A percentile compares a stretch with the other conserved stretches of the same genome.
Evolutionary conservation across 2,888 invertebrate species (phyloP).

Genomic region (Nemapogon koenigi): DNA sequence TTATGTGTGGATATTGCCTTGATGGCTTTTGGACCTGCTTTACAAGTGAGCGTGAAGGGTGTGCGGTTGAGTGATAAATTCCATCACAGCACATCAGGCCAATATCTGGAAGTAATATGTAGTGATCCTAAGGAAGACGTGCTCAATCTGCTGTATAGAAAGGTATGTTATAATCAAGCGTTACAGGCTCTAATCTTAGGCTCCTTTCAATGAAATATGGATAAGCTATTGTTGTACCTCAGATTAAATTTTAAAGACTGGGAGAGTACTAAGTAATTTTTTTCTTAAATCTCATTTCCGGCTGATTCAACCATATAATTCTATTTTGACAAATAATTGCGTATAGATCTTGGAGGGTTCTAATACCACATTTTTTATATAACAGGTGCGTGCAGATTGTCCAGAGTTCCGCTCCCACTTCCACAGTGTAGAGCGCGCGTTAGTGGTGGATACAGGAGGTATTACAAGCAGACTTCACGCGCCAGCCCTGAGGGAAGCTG

Average conservation of each 20-base stretch:
- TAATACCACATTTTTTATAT: no score
- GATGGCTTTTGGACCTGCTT: constrained; percentile 80
- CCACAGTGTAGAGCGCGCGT: constrained; percentile 79
- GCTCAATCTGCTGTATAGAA: constrained; percentile 76
- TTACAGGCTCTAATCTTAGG: no score
- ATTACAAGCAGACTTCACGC: constrained; percentile 72
- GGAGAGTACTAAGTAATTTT: no score
- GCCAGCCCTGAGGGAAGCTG: constrained; percentile 73
- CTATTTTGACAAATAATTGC: no score
- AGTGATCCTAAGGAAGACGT: constrained; percentile 69
- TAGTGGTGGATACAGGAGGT: constrained; percentile 71
- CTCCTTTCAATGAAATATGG: no score
- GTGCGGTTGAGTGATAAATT: constrained; percentile 77
- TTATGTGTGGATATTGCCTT: constrained; percentile 76
- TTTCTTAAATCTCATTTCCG: constrained; percentile 3
- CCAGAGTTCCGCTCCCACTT: constrained; percentile 84
- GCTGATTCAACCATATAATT: constrained; percentile 1
- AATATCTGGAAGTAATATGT: constrained; percentile 77
- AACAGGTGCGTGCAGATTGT: constrained; percentile 80
- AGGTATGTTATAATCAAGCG: no score
- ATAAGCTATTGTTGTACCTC: no score
- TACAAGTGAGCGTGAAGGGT: constrained; percentile 65
- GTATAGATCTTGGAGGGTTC: no score
- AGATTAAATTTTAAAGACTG: no score
- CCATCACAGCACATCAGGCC: constrained; percentile 75